Conservation (phyloP, 2,888 invertebrate species). For the Cataglyphis albicans region DNA sequence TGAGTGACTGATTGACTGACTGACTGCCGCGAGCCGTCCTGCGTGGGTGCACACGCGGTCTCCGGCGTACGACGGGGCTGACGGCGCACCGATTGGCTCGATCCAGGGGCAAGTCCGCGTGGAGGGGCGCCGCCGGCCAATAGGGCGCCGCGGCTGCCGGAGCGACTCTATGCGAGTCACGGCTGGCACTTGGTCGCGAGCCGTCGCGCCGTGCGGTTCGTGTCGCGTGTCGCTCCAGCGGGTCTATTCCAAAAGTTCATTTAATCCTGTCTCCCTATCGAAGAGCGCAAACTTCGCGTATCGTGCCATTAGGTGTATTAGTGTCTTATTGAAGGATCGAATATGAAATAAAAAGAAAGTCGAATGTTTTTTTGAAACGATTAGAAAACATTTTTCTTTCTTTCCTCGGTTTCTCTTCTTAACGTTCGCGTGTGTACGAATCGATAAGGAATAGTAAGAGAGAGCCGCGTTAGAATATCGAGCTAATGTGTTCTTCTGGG, state of each 20-base stretch:
- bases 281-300: constrained; percentile 15
- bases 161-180: constrained; percentile 60
- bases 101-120: constrained; percentile 63
- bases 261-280: not conserved
- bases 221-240: not conserved
- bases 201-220: constrained; percentile 66
- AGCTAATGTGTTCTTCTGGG: constrained; percentile 24
- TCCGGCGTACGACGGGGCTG: constrained; percentile 62
- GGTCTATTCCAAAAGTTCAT: not conserved
- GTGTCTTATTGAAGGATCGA: not conserved
- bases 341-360: not conserved
- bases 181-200: constrained; percentile 76
- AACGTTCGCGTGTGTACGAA: constrained; percentile 23
- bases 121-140: constrained; percentile 79
- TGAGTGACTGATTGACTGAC: constrained; percentile 83
- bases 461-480: not conserved
- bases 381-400: not conserved
- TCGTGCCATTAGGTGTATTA: constrained; percentile 59
- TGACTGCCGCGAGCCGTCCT: constrained; percentile 78
- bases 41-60: constrained; percentile 83
- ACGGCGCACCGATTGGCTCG: constrained; percentile 73
- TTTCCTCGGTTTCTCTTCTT: not conserved
- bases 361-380: not conserved
- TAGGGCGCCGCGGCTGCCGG: constrained; percentile 64
- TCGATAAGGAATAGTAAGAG: constrained; percentile 9